Evolutionary conservation across 2,113 vertebrate species (phyloP).

Genomic region (Rattus rattus): DNA sequence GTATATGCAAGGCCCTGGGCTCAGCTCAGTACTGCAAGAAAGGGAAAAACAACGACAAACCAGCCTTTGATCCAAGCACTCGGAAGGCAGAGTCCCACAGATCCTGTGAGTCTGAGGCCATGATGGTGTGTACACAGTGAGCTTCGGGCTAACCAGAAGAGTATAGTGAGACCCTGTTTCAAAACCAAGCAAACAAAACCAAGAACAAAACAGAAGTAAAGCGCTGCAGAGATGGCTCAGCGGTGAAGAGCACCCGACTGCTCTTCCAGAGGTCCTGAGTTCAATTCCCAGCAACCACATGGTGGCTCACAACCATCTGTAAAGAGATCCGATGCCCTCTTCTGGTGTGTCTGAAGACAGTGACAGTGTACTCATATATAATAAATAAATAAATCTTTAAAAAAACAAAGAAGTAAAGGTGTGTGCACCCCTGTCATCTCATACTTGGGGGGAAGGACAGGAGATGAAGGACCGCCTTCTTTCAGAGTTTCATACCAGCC

Average conservation of each 20-base stretch:
- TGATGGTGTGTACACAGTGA: neutral
- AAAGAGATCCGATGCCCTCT: too few species aligned
- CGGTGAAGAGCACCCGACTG: too few species aligned
- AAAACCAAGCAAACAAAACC: neutral
- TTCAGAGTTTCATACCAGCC: neutral
- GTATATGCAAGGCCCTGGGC: neutral
- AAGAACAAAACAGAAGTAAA: neutral
- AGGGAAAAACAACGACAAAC: neutral
- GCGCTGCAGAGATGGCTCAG: too few species aligned
- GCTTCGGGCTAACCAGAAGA: neutral
- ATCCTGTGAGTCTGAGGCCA: neutral
- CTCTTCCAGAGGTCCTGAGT: too few species aligned
- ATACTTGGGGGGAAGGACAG: neutral
- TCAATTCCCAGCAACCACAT: too few species aligned
- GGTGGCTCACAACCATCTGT: too few species aligned
- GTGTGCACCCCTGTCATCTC: neutral
- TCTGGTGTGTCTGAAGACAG: too few species aligned
- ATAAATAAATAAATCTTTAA: too few species aligned
- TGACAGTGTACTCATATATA: too few species aligned
- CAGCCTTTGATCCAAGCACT: neutral
- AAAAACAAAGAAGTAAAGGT: neutral
- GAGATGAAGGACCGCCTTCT: neutral
- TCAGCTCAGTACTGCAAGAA: neutral
- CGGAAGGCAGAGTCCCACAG: neutral
- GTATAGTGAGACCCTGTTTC: neutral